These are phyloP conservation scores for Sorex fumeus DNA, from an alignment of 2,113 vertebrate species.

Conservation along the genomic window DNA sequence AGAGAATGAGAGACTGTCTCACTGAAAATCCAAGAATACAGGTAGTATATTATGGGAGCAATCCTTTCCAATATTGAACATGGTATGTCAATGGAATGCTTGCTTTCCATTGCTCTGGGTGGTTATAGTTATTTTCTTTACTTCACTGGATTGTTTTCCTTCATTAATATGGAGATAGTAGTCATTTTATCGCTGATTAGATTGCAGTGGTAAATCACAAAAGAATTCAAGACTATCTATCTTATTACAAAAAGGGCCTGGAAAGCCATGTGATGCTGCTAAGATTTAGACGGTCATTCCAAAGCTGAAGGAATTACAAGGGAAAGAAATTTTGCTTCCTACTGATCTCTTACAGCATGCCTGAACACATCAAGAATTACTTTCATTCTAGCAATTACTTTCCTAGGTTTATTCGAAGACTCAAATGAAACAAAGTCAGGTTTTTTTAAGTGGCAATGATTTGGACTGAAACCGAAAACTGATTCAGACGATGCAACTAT, in stretches of 20 bases:
- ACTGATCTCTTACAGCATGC: neutral
- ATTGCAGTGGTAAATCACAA: neutral
- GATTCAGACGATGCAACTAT: neutral
- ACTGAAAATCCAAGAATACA: too few relatives aligned
- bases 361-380: neutral
- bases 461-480: constrained; percentile 68
- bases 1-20: neutral
- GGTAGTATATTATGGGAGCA: fast-evolving
- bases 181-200: neutral
- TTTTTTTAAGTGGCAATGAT: neutral
- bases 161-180: too few relatives aligned
- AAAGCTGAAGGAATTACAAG: neutral
- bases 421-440: neutral
- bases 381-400: constrained; percentile 51
- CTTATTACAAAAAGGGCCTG: too few relatives aligned
- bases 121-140: neutral
- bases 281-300: neutral
- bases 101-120: neutral
- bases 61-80: fast-evolving
- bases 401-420: constrained; percentile 59
- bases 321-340: neutral
- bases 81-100: neutral
- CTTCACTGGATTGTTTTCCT: neutral
- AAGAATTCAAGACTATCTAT: too few relatives aligned
- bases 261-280: neutral